Conservation (phyloP, 1,140 invertebrate genomes). For the Drosophila orosa region DNA sequence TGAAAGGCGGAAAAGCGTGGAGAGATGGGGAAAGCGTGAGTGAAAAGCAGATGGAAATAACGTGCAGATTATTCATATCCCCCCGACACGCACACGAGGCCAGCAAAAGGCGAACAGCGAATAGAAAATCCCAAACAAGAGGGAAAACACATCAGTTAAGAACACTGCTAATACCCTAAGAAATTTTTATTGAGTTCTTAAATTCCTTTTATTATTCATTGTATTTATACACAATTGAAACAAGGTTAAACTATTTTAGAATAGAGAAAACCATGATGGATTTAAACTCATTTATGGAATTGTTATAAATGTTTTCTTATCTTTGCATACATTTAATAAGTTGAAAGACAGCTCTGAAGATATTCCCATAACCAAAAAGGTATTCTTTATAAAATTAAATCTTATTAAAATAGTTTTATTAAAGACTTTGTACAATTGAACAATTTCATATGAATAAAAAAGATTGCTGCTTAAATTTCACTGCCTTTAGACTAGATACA, state of each 20-base stretch:
- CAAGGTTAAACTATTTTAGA: neutral
- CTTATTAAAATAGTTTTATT: neutral
- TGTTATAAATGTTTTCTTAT: neutral
- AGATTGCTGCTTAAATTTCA: neutral
- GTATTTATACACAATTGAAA: neutral
- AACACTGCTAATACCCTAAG: constrained; percentile 4
- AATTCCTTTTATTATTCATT: neutral
- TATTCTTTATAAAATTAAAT: neutral
- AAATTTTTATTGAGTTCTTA: neutral
- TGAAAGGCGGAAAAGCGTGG: constrained; percentile 13
- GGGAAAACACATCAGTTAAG: constrained; percentile 10
- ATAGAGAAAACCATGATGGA: neutral
- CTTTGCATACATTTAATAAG: constrained; percentile 5
- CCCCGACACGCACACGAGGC: constrained; percentile 20
- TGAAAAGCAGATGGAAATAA: constrained; percentile 46
- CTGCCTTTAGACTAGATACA: neutral
- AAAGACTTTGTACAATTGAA: constrained; percentile 2
- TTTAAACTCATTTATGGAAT: neutral
- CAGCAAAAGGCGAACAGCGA: constrained; percentile 9
- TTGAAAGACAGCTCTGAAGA: constrained; percentile 9
- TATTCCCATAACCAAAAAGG: neutral
- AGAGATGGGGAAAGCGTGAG: constrained; percentile 28
- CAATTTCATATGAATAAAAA: neutral
- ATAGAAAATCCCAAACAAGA: constrained; percentile 11
- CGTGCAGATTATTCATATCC: constrained; percentile 54